Percentiles rank a stretch among this genome's conserved stretches.
Evolutionary conservation across 2,888 invertebrate species (phyloP).

Genomic region (Harmothoe impar): DNA sequence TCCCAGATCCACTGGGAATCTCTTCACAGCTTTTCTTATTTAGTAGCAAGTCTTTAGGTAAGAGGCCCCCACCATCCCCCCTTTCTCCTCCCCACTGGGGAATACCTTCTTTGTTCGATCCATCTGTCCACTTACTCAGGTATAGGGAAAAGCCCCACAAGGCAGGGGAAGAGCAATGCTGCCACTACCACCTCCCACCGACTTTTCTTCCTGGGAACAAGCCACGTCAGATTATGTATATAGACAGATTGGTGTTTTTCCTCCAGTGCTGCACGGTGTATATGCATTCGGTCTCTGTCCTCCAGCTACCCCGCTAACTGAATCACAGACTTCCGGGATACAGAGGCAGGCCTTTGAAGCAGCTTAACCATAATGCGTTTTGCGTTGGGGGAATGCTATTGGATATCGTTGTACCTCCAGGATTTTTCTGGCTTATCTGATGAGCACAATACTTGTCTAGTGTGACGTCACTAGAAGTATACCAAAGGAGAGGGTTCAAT

Average conservation of each 20-base stretch:
- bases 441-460: not conserved
- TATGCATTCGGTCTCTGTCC: not conserved
- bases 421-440: not conserved
- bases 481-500: not conserved
- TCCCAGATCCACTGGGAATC: conserved; percentile 17
- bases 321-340: not conserved
- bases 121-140: conserved; percentile 32
- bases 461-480: conserved; percentile 13
- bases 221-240: conserved; percentile 6
- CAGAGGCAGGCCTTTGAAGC: conserved; percentile 14
- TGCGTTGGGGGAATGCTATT: conserved; percentile 31
- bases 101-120: conserved; percentile 34
- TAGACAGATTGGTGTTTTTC: conserved; percentile 10
- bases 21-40: conserved; percentile 5
- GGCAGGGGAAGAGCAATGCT: not conserved
- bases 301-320: not conserved
- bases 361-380: conserved; percentile 19
- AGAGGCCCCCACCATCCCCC: not conserved
- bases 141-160: not conserved
- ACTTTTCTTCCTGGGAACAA: conserved; percentile 1
- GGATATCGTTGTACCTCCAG: conserved; percentile 19
- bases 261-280: not conserved
- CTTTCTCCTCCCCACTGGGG: not conserved
- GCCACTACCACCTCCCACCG: not conserved
- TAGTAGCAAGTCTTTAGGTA: not conserved